Base-by-base conservation (phyloP, 2,888 invertebrate genomes). In the Eilema sororculum region DNA sequence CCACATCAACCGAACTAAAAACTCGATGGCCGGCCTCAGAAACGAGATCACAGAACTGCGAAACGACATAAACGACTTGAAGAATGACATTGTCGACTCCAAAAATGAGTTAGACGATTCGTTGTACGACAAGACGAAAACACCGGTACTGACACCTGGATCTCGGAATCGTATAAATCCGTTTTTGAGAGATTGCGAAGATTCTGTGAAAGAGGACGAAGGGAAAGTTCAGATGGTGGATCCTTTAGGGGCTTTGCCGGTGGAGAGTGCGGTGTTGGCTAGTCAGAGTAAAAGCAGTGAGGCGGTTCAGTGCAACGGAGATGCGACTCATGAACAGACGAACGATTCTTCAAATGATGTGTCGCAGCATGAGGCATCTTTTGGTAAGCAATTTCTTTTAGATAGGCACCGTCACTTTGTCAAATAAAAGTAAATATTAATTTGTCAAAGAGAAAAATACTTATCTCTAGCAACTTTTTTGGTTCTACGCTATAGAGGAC, bases 121-220 rank as follows among this genome's bases (percentile, higher is more conserved):
- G 0, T 81, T 91, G 12, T 92, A 82, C 61, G 91, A 93, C 20
- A 95, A 93, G 73, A 83, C 89, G 2, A 95, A 95, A 83, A 91
- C 91, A 1, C 92, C 94, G 4, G 92, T 93, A 0, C 74, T 94
- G 2, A 95, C 95, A 3, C 95, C 95, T 0, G 95, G 95, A 0
- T 91, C 93, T 0, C 87, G 91, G 84, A 95, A 95, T 76, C 93
- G 96, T 65, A 95, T 96, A 52, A 96, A 96, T 88, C 96, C 96
- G 67, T 96, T 96, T 81, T 85, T 96, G 56, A 95, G 96, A 85
- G 96, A 96, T 78, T 96, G 96, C 80, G 96, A 96, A 82, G 91
- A 88, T 4, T 80, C 78, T 0, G 78, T 70, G 4, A 80, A 82
- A 52, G 84, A 82, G 65, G 86, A 87, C 12, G 83, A 84, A 37